Base-by-base conservation (phyloP, 2,113 vertebrate species). In the Silurus asotus region DNA sequence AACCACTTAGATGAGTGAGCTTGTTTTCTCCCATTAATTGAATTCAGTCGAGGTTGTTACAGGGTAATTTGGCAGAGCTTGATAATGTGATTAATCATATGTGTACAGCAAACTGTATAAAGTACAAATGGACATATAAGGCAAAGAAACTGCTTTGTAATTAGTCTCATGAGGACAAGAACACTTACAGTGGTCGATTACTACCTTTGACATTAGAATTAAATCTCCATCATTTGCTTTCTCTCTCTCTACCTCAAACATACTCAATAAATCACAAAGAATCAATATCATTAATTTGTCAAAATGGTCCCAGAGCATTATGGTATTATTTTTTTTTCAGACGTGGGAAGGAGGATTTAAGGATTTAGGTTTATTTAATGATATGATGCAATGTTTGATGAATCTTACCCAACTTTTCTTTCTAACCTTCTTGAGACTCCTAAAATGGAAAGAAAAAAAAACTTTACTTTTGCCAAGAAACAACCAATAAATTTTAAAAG, bases 401-500 rank as follows among this genome's bases (percentile, higher is more conserved):
- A 25, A 69, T 53, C 49, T 25, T 3, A 17, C 45, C 20, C 20
- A 61, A 17, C 8, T 72, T 83, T 58, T 59, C 56, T 4, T 37
- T 20, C 72, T 82, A 51, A 69, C 53, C 9, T 69, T 82, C 51
- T 53, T 48, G 20, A 37, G 19, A 7, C 25, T 84, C 1, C 25
- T 45, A 61, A 74, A 84, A 76, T 74, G 9, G 17, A 61, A 75
- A 19, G 49, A 74, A 84, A 76, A 59, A 4, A n/a, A 61, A 75
- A 20, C 65, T 20, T 17, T 48, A 72, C 14, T 55, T 83, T 17
- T 17, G 82, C 53, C 37, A 70, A 45, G 67, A 58, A 48, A 88
- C 37, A 79, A 23, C 53, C 75, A 89, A 84, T 86, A 87, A 64
- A 20, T 6, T 45, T 59, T 8, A 74, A 9, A 17, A 70, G 51